A percentile compares a stretch with the other conserved stretches of the same genome.
These are phyloP conservation scores for Microcebus murinus DNA, from an alignment of 2,113 vertebrate species.

Conservation along the genomic window DNA sequence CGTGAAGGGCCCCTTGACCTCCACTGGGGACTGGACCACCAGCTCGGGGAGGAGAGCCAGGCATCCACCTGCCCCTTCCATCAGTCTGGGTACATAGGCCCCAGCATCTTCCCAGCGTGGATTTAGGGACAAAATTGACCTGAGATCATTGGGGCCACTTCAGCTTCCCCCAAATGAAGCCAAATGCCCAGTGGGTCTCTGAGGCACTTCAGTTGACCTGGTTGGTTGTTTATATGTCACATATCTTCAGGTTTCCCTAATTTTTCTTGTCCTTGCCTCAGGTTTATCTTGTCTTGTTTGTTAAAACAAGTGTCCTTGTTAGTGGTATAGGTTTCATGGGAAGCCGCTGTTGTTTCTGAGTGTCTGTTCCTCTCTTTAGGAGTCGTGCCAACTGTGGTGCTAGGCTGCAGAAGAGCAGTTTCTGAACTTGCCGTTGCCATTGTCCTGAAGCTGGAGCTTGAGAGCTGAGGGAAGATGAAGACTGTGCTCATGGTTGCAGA, in stretches of 20 bases:
- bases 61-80: not conserved
- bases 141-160: not conserved
- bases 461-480: conserved; percentile 86
- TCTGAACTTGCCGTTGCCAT: not conserved
- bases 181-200: not conserved
- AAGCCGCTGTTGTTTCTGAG: not conserved
- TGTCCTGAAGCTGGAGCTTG: not conserved
- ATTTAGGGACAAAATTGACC: not conserved
- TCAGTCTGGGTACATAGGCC: not conserved
- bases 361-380: not conserved
- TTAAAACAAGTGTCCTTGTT: not conserved
- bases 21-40: not conserved
- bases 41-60: not conserved
- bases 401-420: not conserved
- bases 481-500: conserved; percentile 97
- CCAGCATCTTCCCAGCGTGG: not conserved
- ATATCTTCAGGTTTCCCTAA: not conserved
- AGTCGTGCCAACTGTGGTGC: not conserved
- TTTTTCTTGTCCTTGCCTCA: not conserved
- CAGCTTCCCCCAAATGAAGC: not conserved
- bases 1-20: not conserved
- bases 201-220: not conserved
- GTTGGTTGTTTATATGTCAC: not conserved
- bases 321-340: not conserved
- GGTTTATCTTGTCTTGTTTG: not conserved